Base-by-base conservation (phyloP, 2,113 vertebrate species). In the Apteryx mantelli region DNA sequence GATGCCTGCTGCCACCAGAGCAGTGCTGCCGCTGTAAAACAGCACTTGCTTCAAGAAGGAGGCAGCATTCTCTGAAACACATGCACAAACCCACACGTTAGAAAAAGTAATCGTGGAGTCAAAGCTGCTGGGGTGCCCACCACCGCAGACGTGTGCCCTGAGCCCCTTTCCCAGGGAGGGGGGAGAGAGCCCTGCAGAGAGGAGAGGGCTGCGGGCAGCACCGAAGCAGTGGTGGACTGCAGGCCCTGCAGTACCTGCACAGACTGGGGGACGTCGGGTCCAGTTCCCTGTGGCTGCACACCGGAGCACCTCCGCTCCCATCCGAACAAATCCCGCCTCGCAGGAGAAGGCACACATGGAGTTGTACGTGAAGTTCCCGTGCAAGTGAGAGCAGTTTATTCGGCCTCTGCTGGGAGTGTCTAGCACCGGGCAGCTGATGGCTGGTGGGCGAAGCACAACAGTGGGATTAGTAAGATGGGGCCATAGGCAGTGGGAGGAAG, bases 281-380 rank as follows among this genome's bases (percentile, higher is more conserved):
- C 98, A 99, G 76, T 96, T 87, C 7, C 98, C 98, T 0, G 86
- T 92, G 64, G 98, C 97, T 4, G 96, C 95, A 91, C 98, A 99
- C 11, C 5, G 85, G 30, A 98, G 78, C 11, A 9, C 70, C 85
- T 89, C 90, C 5, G 91, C 73, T 20, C 99, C 98, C 81, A 96
- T 75, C 38, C 97, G 96, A 25, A 48, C 68, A 91, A 98, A 98
- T 13, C 98, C 98, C 1, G 95, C 58, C 20, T 64, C 65, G 5
- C 99, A 99, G 88, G 93, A 98, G 80, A 99, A 99, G 65, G 38
- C 95, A 93, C 99, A 99, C 1, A 55, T 97, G 88, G 97, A 98
- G 75, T 97, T 97, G 50, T 97, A 99, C 5, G 90, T 97, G 82
- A 97, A 98, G 56, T 70, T 93, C 38, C 52, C 88, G 0, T 97